phyloP scores from a whole-genome alignment of 2,797 vertebrate species.

The Trachurus trachurus region DNA sequence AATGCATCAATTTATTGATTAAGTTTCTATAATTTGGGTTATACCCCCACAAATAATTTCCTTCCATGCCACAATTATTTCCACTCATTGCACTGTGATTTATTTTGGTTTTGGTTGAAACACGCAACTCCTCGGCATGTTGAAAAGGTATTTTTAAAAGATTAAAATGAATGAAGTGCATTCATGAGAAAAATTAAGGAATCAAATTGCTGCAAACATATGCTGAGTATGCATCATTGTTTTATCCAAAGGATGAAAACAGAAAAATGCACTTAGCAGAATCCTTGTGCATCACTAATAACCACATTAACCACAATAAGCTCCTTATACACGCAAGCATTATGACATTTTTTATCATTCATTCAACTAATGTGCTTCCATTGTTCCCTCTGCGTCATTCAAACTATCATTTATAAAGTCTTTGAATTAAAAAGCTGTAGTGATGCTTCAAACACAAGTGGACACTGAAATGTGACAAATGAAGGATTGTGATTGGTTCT shows the following conservation, averaged over 20 bases:
- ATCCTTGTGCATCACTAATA: constrained; percentile 23
- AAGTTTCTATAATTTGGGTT: constrained; percentile 42
- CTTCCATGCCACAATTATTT: constrained; percentile 10
- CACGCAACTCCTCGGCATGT: not conserved
- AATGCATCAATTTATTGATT: constrained; percentile 59
- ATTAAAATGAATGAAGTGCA: not conserved
- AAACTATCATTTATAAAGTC: not conserved
- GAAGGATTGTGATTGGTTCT: not conserved
- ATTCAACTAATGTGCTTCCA: not conserved
- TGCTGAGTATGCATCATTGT: constrained; percentile 25
- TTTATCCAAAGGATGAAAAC: constrained; percentile 20
- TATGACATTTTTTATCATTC: not conserved
- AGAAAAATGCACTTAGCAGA: constrained; percentile 12
- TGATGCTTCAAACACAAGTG: not conserved
- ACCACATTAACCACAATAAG: not conserved
- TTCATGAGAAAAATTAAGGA: not conserved
- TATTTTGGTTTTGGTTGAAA: not conserved
- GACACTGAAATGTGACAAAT: not conserved
- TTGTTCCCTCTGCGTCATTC: not conserved
- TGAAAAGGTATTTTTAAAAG: not conserved
- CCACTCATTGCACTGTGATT: not conserved
- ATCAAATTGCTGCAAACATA: constrained; percentile 4
- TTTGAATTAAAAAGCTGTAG: not conserved
- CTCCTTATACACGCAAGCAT: not conserved
- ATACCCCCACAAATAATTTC: not conserved